Conservation (phyloP, 2,888 invertebrate genomes). For the Chymomyza amoena region DNA sequence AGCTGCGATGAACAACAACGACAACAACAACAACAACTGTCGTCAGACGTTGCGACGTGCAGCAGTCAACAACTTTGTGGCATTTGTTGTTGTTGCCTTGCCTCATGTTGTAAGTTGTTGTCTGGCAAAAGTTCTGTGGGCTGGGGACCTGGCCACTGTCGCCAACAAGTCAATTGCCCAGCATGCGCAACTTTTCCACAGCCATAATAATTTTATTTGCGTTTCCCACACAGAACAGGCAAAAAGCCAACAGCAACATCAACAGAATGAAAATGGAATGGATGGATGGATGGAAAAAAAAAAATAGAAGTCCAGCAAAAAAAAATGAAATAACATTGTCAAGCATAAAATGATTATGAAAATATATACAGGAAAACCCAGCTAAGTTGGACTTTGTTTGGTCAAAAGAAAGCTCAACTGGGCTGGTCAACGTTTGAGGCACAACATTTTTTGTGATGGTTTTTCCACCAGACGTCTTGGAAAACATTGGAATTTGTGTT, state of each 20-base stretch:
- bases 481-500: no score
- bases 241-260: not conserved
- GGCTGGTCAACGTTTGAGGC: not conserved
- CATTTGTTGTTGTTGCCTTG: slow-evolving; percentile 29
- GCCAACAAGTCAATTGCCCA: slow-evolving; percentile 1
- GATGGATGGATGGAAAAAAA: not conserved
- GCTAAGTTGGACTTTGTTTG: not conserved
- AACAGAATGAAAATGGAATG: not conserved
- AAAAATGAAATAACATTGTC: not conserved
- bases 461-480: not conserved
- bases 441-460: not conserved
- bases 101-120: not conserved
- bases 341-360: slow-evolving; percentile 6
- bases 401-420: not conserved
- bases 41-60: not conserved
- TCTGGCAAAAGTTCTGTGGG: slow-evolving; percentile 38
- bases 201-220: slow-evolving; percentile 62
- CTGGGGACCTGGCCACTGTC: slow-evolving; percentile 17
- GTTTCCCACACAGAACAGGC: slow-evolving; percentile 52
- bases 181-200: slow-evolving; percentile 13
- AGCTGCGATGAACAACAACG: slow-evolving; percentile 28
- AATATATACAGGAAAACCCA: not conserved
- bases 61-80: slow-evolving; percentile 27
- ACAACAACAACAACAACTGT: slow-evolving; percentile 18
- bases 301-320: not conserved